Conservation (phyloP, 1,140 invertebrate genomes). For the Cheumatopsyche charites region DNA sequence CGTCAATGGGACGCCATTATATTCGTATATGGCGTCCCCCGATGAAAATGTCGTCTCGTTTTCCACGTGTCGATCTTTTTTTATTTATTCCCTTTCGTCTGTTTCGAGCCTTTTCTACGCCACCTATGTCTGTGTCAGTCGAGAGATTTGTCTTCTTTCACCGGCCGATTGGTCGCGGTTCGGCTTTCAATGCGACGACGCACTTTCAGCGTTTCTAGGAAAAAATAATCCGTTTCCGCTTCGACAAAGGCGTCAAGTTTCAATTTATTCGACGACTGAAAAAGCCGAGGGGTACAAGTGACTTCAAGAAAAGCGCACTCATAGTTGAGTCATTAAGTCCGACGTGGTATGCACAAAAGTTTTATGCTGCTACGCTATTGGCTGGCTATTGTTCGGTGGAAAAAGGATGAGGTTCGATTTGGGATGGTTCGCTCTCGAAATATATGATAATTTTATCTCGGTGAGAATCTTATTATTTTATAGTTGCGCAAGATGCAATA, state of each 20-base stretch:
- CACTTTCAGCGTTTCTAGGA: neutral
- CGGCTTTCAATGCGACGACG: constrained; percentile 7
- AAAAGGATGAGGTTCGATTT: neutral
- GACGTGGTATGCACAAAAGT: too few species aligned
- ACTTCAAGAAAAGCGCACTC: too few species aligned
- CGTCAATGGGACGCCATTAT: neutral
- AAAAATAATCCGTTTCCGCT: too few species aligned
- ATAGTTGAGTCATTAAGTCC: too few species aligned
- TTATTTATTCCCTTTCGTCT: too few species aligned
- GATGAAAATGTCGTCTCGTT: neutral
- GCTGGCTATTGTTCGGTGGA: too few species aligned
- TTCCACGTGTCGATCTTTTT: too few species aligned
- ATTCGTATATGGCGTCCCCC: neutral
- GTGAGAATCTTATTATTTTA: constrained; percentile 6
- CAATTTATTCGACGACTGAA: too few species aligned
- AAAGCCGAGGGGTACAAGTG: too few species aligned
- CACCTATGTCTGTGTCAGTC: neutral
- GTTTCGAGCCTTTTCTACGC: neutral
- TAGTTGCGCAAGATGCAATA: constrained; percentile 1
- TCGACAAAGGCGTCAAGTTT: neutral
- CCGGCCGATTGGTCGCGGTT: constrained; percentile 14
- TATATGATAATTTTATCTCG: too few species aligned
- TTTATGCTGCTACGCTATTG: too few species aligned
- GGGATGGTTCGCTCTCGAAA: neutral
- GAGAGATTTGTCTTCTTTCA: constrained; percentile 17